These are phyloP conservation scores for Diaphora mendica DNA, from an alignment of 2,888 invertebrate genomes.

Conservation along the genomic window DNA sequence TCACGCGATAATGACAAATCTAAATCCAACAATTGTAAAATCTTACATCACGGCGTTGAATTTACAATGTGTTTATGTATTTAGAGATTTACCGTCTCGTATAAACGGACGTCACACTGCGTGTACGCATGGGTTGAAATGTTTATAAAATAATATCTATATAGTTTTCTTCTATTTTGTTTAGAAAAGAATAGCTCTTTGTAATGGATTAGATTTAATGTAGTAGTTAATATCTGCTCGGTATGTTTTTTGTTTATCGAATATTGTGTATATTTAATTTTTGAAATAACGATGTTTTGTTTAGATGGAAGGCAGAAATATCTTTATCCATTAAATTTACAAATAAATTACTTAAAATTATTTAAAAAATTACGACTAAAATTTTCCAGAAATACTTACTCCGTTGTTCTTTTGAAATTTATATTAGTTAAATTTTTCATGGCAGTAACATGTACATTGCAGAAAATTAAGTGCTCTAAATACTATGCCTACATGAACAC, in stretches of 20 bases:
- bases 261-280: conserved; percentile 1
- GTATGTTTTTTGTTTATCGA: conserved; percentile 5
- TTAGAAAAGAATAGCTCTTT: conserved; percentile 18
- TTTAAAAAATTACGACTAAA: neutral
- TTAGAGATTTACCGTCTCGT: conserved; percentile 46
- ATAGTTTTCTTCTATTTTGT: conserved; percentile 29
- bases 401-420: neutral
- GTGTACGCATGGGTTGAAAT: conserved; percentile 46
- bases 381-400: neutral
- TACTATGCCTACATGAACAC: neutral
- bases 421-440: neutral
- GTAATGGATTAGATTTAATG: conserved; percentile 12
- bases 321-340: neutral
- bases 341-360: neutral
- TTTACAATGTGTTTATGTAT: conserved; percentile 21
- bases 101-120: conserved; percentile 45
- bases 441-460: neutral
- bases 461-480: neutral
- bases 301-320: neutral
- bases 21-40: conserved; percentile 7
- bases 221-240: conserved; percentile 3
- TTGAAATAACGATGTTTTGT: neutral
- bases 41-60: conserved; percentile 4
- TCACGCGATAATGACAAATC: conserved; percentile 9
- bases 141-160: conserved; percentile 54